phyloP scores from a whole-genome alignment of 2,797 vertebrate genomes.

The Cichlasoma orientale region DNA sequence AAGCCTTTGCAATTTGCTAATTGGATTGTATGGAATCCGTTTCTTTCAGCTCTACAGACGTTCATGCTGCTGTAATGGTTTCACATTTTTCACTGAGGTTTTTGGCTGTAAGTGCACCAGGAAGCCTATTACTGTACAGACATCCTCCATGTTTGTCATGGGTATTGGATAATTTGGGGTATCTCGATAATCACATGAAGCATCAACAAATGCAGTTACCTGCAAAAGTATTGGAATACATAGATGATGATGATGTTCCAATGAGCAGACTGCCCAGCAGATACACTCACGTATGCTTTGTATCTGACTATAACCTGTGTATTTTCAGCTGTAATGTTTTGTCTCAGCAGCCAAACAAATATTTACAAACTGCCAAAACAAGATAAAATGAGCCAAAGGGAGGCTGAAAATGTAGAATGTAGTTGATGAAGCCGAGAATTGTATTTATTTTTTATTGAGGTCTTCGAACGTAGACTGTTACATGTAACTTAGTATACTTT shows the following conservation, averaged over 20 bases:
- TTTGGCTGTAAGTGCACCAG: neutral
- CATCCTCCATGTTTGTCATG: neutral
- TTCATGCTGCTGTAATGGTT: neutral
- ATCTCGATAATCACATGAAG: neutral
- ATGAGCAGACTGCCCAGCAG: neutral
- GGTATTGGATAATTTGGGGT: neutral
- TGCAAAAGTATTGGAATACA: neutral
- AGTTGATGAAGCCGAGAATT: too few species aligned
- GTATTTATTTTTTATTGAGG: too few species aligned
- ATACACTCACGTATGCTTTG: neutral
- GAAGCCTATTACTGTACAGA: neutral
- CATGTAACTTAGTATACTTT: neutral
- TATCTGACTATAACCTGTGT: neutral
- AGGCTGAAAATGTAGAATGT: neutral
- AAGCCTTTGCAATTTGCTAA: neutral
- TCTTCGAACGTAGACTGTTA: too few species aligned
- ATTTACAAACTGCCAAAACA: neutral
- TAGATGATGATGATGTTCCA: neutral
- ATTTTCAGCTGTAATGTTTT: neutral
- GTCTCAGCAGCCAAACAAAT: constrained; percentile 8
- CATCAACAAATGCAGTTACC: neutral
- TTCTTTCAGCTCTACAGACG: neutral
- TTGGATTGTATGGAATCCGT: neutral
- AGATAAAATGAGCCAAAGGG: neutral
- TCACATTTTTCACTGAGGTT: too few species aligned